Base-by-base conservation (phyloP, 2,113 vertebrate genomes). In the Poeciliopsis prolifica region DNA sequence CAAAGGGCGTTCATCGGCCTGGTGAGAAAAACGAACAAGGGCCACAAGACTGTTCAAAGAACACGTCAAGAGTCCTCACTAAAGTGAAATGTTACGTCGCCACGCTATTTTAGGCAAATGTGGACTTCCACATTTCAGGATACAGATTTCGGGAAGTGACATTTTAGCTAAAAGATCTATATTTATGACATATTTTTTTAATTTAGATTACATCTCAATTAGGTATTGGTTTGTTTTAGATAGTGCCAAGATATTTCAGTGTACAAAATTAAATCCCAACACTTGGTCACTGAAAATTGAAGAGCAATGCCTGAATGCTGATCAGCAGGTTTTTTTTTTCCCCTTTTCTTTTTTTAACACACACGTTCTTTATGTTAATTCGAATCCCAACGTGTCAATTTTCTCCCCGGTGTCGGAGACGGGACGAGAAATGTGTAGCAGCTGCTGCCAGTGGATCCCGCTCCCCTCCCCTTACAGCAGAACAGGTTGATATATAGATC, bases 1-100 rank as follows among this genome's bases (percentile, higher is more conserved):
- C 97, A 99, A 92, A 95, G 94, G 70, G 86, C 93, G 73, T 95
- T 97, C 30, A 94, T 96, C 71, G 97, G 97, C 75, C 92, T 98
- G 96, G 98, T 99, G 94, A 86, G 97, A 86, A 63, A 64, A 26
- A 26, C 26, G 14, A 24, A 10, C 15, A 44, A 26, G 10, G 44
- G 6, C 51, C 29, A 35, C 51, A n/a, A 58, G 51, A 22, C 2
- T n/a, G 22, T 58, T n/a, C 4, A 11, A 11, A 12, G 1, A n/a
- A n/a, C 24, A 24, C 9, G 22, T n/a, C 10, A 10, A 3, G 2
- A 2, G 51, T n/a, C 22, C 51, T 9, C 24, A 30, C 30, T 63
- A 12, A 70, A 65, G 17, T 35, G 30, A 68, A 72, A 54, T 29
- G 24, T 10, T 28, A 51, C 37, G 35, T 14, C 14, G 15, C 24